Evolutionary conservation across 2,113 vertebrate species (phyloP).

Genomic region (Xerus inauris): DNA sequence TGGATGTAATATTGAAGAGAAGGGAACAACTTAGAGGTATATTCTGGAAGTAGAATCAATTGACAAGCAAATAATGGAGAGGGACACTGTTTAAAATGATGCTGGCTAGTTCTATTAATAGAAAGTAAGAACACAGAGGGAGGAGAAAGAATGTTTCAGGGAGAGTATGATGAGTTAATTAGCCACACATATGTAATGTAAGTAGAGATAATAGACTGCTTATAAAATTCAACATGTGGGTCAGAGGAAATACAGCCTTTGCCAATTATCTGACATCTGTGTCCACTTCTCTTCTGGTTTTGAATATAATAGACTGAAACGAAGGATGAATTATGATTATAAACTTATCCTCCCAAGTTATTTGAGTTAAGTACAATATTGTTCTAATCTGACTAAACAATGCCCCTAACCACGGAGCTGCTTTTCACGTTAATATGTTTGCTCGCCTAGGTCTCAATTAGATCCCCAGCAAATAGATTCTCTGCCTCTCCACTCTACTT

Average conservation of each 20-base stretch:
- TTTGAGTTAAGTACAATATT: conserved; percentile 11
- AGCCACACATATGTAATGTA: conserved; percentile 19
- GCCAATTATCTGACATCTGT: conserved; percentile 11
- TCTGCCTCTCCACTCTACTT: not conserved
- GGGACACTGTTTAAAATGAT: not conserved
- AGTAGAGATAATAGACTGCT: conserved; percentile 40
- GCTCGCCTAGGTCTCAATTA: conserved; percentile 50
- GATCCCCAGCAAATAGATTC: conserved; percentile 65
- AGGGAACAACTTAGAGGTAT: not conserved
- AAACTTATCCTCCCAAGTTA: conserved; percentile 13
- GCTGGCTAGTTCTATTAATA: conserved; percentile 27
- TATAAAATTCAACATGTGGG: conserved; percentile 46
- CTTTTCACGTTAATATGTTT: conserved; percentile 5
- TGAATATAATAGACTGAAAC: not conserved
- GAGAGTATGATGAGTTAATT: conserved; percentile 34
- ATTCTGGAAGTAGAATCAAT: not conserved
- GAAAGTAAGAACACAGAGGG: not conserved
- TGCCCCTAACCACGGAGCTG: not conserved
- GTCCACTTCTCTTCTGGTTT: conserved; percentile 14
- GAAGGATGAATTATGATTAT: conserved; percentile 14
- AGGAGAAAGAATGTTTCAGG: conserved; percentile 2
- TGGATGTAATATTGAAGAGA: not conserved
- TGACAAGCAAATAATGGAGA: not conserved
- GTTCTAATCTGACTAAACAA: not conserved
- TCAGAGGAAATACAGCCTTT: conserved; percentile 48